Percentiles rank a stretch among this genome's conserved stretches.
Evolutionary conservation across 2,797 vertebrate species (phyloP).

Genomic region (Sebastes minor): DNA sequence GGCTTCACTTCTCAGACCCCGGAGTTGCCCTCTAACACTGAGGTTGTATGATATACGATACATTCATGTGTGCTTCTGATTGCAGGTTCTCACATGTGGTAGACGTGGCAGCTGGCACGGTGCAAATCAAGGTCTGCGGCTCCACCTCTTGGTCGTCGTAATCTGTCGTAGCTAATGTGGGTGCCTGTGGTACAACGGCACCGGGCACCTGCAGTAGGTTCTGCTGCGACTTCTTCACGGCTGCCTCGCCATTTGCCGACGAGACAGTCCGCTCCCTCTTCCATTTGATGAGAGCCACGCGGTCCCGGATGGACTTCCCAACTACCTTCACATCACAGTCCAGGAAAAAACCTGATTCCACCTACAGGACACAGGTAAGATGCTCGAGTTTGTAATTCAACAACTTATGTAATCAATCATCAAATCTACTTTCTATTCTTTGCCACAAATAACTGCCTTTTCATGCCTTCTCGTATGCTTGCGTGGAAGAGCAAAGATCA

Average conservation of each 20-base stretch:
- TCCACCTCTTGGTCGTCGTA: conserved; percentile 87
- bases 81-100: conserved; percentile 86
- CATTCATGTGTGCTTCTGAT: neutral
- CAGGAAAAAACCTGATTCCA: conserved; percentile 96
- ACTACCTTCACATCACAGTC: conserved; percentile 96
- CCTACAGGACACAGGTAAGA: conserved; percentile 76
- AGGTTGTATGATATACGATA: neutral
- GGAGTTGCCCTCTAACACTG: neutral
- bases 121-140: conserved; percentile 83
- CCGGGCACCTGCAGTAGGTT: conserved; percentile 86
- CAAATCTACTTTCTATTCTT: neutral
- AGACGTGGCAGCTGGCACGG: conserved; percentile 83
- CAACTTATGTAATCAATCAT: neutral
- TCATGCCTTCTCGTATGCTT: neutral
- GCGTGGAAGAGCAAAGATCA: neutral
- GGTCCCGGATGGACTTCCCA: conserved; percentile 95
- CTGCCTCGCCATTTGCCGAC: conserved; percentile 52
- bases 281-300: conserved; percentile 96
- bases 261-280: conserved; percentile 86
- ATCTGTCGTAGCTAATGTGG: conserved; percentile 73
- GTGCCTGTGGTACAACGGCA: conserved; percentile 75
- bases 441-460: neutral
- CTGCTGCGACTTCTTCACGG: conserved; percentile 75
- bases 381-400: neutral
- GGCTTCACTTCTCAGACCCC: no score